Conservation (phyloP, 2,113 vertebrate genomes). For the Illadopsis cleaveri region DNA sequence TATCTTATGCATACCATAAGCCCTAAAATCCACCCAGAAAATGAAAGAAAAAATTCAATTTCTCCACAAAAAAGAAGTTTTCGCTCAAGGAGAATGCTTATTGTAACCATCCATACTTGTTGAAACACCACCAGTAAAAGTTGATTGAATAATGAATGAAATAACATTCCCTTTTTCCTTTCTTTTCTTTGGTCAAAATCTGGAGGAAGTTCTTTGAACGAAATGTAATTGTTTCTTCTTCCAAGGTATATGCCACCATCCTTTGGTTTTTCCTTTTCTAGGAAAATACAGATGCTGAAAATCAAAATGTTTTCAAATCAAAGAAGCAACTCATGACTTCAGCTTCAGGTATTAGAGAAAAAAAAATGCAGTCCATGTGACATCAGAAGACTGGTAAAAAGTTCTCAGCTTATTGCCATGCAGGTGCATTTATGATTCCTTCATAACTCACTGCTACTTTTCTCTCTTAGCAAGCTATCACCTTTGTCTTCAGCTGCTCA, state of each 20-base stretch:
- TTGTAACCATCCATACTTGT: background rate
- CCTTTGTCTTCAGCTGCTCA: background rate
- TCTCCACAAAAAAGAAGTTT: background rate
- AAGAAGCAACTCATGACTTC: background rate
- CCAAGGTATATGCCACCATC: background rate
- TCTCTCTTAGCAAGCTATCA: background rate
- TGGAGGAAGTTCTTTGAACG: background rate
- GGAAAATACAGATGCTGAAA: background rate
- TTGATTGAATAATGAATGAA: background rate
- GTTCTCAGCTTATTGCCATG: background rate
- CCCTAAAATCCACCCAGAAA: background rate
- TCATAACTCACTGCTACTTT: background rate
- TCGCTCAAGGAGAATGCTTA: background rate
- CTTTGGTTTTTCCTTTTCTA: background rate
- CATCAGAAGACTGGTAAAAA: background rate
- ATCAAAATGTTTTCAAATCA: background rate
- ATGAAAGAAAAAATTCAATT: background rate
- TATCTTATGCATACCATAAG: background rate
- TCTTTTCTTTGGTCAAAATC: background rate
- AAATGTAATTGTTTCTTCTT: background rate
- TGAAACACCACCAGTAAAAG: background rate
- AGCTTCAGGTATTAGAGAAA: background rate
- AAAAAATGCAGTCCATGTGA: background rate
- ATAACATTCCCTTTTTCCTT: background rate
- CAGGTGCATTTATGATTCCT: background rate